phyloP scores from a whole-genome alignment of 2,797 vertebrate species.

The Pogoniulus pusillus region DNA sequence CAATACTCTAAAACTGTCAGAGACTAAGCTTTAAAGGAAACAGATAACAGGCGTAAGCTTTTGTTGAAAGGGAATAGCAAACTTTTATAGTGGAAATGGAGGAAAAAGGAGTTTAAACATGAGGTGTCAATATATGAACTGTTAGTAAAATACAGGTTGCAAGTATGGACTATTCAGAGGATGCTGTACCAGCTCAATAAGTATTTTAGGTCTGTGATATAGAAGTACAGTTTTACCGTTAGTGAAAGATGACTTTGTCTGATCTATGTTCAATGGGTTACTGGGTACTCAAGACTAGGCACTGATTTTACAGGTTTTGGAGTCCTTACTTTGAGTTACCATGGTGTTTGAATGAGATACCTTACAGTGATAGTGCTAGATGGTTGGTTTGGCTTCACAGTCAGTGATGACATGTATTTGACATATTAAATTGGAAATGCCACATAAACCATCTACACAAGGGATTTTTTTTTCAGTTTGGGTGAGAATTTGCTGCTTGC shows the following conservation, averaged over 20 bases:
- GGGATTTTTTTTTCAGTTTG: neutral
- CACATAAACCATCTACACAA: neutral
- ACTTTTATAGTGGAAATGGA: neutral
- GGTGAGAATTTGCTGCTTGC: neutral
- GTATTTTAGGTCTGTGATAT: neutral
- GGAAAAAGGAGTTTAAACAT: neutral
- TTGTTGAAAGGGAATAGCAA: neutral
- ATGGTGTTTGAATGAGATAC: neutral
- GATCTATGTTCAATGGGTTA: neutral
- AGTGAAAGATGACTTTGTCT: neutral
- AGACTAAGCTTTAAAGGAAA: neutral
- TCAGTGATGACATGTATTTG: rapidly evolving
- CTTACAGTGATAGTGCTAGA: neutral
- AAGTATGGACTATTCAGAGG: neutral
- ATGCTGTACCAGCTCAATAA: neutral
- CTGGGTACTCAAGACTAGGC: neutral
- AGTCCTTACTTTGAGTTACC: neutral
- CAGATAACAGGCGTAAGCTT: neutral
- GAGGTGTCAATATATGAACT: neutral
- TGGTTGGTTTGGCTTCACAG: neutral
- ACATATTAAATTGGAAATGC: neutral
- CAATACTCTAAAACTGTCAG: neutral
- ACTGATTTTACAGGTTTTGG: neutral
- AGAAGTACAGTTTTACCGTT: neutral
- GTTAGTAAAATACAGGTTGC: neutral